These are phyloP conservation scores for Scarus forsteni DNA, from an alignment of 2,797 vertebrate species.

Conservation along the genomic window DNA sequence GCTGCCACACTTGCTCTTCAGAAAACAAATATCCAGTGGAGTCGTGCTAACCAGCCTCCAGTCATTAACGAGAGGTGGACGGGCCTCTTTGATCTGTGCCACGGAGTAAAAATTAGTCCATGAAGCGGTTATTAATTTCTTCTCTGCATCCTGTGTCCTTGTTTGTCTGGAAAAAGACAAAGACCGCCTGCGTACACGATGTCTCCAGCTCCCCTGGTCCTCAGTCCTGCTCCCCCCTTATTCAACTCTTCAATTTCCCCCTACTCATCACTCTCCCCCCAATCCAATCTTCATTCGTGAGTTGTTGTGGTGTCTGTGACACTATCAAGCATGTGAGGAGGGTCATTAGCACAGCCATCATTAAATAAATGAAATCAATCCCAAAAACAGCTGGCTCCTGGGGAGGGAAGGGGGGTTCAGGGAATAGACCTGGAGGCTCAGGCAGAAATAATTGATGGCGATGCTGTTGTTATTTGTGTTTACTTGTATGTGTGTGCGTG, in stretches of 20 bases:
- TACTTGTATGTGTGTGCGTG: conserved; percentile 18
- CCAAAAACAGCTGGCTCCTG: conserved; percentile 88
- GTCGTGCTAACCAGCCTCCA: conserved; percentile 54
- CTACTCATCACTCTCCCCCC: conserved; percentile 60
- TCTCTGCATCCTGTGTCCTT: conserved; percentile 71
- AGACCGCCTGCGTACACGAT: conserved; percentile 59
- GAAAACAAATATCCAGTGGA: conserved; percentile 71
- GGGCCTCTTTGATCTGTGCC: conserved; percentile 70
- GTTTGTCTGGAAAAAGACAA: conserved; percentile 79
- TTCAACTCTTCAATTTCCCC: conserved; percentile 57
- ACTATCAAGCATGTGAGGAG: conserved; percentile 82
- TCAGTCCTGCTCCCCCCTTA: conserved; percentile 32
- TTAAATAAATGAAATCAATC: conserved; percentile 91
- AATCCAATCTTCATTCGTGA: conserved; percentile 76
- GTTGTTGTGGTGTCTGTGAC: conserved; percentile 77
- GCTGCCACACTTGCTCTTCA: conserved; percentile 42
- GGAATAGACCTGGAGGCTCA: conserved; percentile 57
- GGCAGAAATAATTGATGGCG: conserved; percentile 69
- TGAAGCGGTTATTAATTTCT: conserved; percentile 73
- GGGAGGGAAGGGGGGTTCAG: conserved; percentile 68
- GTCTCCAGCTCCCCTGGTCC: conserved; percentile 44
- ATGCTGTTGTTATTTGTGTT: conserved; percentile 43
- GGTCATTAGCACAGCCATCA: conserved; percentile 88
- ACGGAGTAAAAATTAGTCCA: conserved; percentile 68
- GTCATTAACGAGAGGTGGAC: conserved; percentile 66